Base-by-base conservation (phyloP, 1,140 invertebrate species). In the Heliconius himera region DNA sequence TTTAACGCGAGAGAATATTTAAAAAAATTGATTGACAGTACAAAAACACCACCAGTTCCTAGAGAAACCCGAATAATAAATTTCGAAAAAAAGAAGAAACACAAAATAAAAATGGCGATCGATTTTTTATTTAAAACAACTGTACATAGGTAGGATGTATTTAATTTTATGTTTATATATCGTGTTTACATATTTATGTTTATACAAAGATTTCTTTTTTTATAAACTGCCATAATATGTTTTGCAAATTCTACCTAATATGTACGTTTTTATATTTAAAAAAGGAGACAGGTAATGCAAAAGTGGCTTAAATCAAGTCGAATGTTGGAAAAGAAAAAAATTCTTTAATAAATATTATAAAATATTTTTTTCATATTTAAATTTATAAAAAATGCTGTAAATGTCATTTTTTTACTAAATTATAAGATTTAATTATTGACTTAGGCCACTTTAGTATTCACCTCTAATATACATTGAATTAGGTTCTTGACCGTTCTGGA, bases 401-500 rank as follows among this genome's bases (percentile, higher is more conserved):
- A 22, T 56, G 18, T 0, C 0, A 20, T 51, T 56, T 22, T 56
- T 56, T 56, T 56, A 22, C 54, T 56, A 11, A 56, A 56, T 56
- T 22, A 22, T 56, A 56, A 56, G n/a, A 3, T 22, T 56, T 51
- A 51, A 51, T 20, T 20, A 20, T 51, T 56, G 54, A 22, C 54
- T 56, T 56, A 56, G 54, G 60, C 26, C 60, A 66, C 60, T 66
- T 66, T 66, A 66, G 22, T 22, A 29, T 66, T 81, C 76, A 70
- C 66, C 73, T 72, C 41, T 70, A 72, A 75, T 80, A 13, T 80
- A 33, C 78, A 76, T 81, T 80, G 13, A 81, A 92, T 92, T 92
- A 91, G 90, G 90, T 78, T 87, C 92, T 93, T 92, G 92, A 89
- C 92, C 90, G 86, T 90, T 82, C 91, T 90, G 90, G 88, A 29